Evolutionary conservation across 2,797 vertebrate genomes (phyloP), one percentile per base, ranked within the genome.

Genomic region (Muraenolepis orangiensis): DNA sequence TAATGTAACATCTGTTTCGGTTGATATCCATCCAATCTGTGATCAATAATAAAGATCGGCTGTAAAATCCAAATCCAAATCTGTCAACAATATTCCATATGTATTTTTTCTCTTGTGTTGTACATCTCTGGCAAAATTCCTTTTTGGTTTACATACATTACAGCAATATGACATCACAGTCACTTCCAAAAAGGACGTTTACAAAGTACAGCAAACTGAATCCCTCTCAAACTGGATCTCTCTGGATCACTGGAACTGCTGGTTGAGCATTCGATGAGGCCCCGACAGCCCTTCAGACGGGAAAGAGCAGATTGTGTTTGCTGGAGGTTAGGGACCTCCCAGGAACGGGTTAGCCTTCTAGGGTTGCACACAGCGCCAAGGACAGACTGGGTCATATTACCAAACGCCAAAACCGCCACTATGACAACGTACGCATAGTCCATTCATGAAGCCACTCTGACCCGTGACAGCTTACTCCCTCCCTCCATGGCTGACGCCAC

Each of bases 281-380:
- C 81, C 42, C 32, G 57, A 70, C 66, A 68, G 70, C 57, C 72
- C 66, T 66, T 36, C 12, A 42, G 76, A 75, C 70, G 72, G 71
- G 75, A 83, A 72, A 80, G 80, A 81, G 79, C 77, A 78, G 61
- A 67, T 34, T 78, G 66, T 71, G 28, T 74, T 79, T 74, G 80
- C 77, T 10, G 66, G 77, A 78, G 85, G 73, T 81, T 72, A 72
- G 66, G 74, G 57, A 57, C 64, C 75, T 76, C 66, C 74, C 38
- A 72, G 74, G 82, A 75, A 82, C 72, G 75, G 82, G 75, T 13
- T 74, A 36, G 67, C 7, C 78, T 72, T n/a, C 87, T 86, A 66
- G 51, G 69, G 78, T 89, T 87, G 84, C 84, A 78, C 14, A 14
- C 72, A 78, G 42, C 75, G 73, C 73, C 29, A 51, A 74, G 40